A percentile compares a stretch with the other conserved stretches of the same genome.
phyloP scores from a whole-genome alignment of 2,888 invertebrate genomes.

The Tachina grossa region DNA sequence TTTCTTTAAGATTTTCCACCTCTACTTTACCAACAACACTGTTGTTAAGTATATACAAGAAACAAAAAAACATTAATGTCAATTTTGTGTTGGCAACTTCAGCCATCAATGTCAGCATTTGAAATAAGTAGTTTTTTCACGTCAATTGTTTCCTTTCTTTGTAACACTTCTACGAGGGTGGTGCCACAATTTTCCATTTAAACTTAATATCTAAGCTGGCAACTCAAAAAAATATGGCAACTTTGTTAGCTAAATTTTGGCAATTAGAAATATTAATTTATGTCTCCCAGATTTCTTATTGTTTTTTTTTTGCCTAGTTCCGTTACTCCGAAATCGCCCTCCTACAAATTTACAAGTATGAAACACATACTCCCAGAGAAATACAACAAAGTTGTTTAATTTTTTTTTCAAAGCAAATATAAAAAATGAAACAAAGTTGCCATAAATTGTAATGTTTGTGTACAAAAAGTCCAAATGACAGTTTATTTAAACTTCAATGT shows the following conservation, averaged over 20 bases:
- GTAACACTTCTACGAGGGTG: constrained; percentile 1
- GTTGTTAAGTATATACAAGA: constrained; percentile 28
- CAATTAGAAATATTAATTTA: no score
- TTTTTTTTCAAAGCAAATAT: not conserved
- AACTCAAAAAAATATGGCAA: not conserved
- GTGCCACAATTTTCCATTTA: not conserved
- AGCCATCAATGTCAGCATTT: constrained; percentile 63
- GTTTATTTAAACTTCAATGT: constrained; percentile 63
- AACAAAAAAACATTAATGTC: constrained; percentile 51
- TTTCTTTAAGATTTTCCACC: constrained; percentile 50
- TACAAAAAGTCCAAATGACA: constrained; percentile 52
- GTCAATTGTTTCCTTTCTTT: constrained; percentile 16
- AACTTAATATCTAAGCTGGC: not conserved
- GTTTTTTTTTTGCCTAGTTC: not conserved
- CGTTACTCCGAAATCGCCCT: not conserved
- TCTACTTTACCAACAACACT: constrained; percentile 28
- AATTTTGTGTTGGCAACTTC: constrained; percentile 58
- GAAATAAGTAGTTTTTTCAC: constrained; percentile 13
- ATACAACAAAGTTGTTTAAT: not conserved
- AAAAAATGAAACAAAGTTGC: constrained; percentile 50
- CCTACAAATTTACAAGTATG: not conserved
- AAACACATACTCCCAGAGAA: not conserved
- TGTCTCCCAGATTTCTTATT: not conserved
- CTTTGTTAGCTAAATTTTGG: not conserved
- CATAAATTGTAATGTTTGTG: constrained; percentile 61